A percentile compares a stretch with the other conserved stretches of the same genome.
Evolutionary conservation across 2,797 vertebrate genomes (phyloP).

Genomic region (Limnodromus scolopaceus): DNA sequence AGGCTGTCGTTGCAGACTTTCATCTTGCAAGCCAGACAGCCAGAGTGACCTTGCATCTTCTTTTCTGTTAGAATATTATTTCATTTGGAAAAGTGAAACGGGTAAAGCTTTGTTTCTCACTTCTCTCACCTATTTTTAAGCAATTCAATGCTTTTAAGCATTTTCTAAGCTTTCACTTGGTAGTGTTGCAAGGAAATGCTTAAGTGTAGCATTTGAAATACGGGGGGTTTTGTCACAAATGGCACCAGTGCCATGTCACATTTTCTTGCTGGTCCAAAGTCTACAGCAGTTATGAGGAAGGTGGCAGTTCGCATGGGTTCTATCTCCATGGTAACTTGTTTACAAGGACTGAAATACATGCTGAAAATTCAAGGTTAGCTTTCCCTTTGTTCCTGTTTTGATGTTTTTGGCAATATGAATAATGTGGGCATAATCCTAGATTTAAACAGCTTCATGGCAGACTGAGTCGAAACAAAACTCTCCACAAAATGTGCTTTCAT

Average conservation of each 20-base stretch:
- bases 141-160: slow-evolving; percentile 38
- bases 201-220: slow-evolving; percentile 17
- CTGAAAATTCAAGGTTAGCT: slow-evolving; percentile 82
- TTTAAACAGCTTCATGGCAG: slow-evolving; percentile 74
- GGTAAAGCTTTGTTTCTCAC: slow-evolving; percentile 14
- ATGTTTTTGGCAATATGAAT: slow-evolving; percentile 79
- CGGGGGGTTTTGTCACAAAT: slow-evolving; percentile 15
- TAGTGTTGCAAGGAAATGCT: not conserved
- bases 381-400: slow-evolving; percentile 80
- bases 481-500: slow-evolving; percentile 56
- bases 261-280: slow-evolving; percentile 66
- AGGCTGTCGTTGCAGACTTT: slow-evolving; percentile 8
- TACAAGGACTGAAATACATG: slow-evolving; percentile 78
- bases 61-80: slow-evolving; percentile 1
- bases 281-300: slow-evolving; percentile 64
- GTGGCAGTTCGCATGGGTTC: slow-evolving; percentile 73
- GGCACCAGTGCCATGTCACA: slow-evolving; percentile 19
- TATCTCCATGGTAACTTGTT: slow-evolving; percentile 84
- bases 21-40: not conserved
- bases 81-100: slow-evolving; percentile 32
- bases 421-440: slow-evolving; percentile 72
- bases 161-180: slow-evolving; percentile 43
- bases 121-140: slow-evolving; percentile 6
- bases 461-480: slow-evolving; percentile 71
- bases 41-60: not conserved